Conservation (phyloP, 2,888 invertebrate genomes). For the Hirtodrosophila duncani region DNA sequence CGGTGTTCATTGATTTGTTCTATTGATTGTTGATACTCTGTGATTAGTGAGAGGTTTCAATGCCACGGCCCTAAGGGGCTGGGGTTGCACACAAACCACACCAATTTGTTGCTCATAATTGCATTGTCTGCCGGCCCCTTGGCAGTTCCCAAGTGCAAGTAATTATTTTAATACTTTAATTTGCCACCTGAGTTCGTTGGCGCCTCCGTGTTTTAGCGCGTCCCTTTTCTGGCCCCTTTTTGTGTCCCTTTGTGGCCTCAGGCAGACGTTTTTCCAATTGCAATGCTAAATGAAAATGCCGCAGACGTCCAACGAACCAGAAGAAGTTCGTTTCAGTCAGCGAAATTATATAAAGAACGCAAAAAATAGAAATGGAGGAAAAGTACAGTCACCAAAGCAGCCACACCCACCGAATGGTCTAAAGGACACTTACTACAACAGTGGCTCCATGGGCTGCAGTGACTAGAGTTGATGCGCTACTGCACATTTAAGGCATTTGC, state of each 20-base stretch:
- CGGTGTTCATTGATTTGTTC: slow-evolving; percentile 57
- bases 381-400: slow-evolving; percentile 36
- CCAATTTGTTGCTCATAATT: slow-evolving; percentile 64
- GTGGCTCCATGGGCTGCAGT: too few relatives aligned
- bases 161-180: slow-evolving; percentile 64
- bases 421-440: too few relatives aligned
- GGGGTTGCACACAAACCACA: slow-evolving; percentile 5
- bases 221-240: slow-evolving; percentile 15
- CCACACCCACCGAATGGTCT: too few relatives aligned
- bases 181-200: slow-evolving; percentile 66
- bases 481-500: too few relatives aligned
- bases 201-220: slow-evolving; percentile 23
- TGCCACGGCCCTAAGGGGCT: background rate
- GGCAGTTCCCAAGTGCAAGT: slow-evolving; percentile 33
- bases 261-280: slow-evolving; percentile 32
- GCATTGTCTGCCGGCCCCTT: slow-evolving; percentile 51
- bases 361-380: slow-evolving; percentile 22
- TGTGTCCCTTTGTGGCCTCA: slow-evolving; percentile 10
- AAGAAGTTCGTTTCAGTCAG: slow-evolving; percentile 51
- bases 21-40: slow-evolving; percentile 55
- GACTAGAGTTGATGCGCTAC: too few relatives aligned
- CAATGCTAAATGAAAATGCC: slow-evolving; percentile 54
- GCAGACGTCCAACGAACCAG: slow-evolving; percentile 67
- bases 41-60: slow-evolving; percentile 29
- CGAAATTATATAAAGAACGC: slow-evolving; percentile 22